Percentiles rank a stretch among this genome's conserved stretches.
Evolutionary conservation across 2,888 invertebrate species (phyloP).

Genomic region (Ormyrus nitidulus): DNA sequence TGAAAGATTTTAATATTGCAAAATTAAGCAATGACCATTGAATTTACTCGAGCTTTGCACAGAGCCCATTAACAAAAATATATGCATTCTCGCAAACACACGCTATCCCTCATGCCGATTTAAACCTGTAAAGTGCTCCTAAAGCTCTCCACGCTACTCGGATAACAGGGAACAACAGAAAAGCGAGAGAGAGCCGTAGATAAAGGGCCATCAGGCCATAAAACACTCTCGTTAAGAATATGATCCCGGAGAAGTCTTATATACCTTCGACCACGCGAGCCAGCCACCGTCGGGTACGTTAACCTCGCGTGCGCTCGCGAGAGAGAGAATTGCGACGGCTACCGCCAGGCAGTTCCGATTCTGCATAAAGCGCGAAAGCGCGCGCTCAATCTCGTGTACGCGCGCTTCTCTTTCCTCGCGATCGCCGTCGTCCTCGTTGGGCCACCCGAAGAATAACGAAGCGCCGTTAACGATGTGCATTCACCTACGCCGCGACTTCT

Average conservation of each 20-base stretch:
- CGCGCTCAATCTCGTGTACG: neutral
- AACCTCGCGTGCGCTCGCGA: constrained; percentile 21
- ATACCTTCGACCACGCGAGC: constrained; percentile 69
- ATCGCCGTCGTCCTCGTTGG: neutral
- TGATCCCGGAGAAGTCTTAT: constrained; percentile 69
- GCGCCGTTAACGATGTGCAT: constrained; percentile 48
- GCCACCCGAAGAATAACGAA: constrained; percentile 42
- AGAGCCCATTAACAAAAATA: neutral
- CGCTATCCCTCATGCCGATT: neutral
- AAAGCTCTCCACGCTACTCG: constrained; percentile 9
- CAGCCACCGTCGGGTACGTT: constrained; percentile 27
- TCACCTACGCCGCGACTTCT: constrained; percentile 35
- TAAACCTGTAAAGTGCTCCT: neutral
- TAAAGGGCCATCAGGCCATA: constrained; percentile 72
- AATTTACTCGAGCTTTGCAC: too few species aligned
- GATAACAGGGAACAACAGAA: constrained; percentile 10
- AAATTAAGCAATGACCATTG: too few species aligned
- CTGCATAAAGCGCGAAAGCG: constrained; percentile 10
- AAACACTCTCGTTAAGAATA: constrained; percentile 75
- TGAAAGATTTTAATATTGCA: too few species aligned
- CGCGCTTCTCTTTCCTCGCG: neutral
- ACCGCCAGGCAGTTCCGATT: constrained; percentile 29
- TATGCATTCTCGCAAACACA: neutral
- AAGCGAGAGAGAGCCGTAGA: constrained; percentile 66
- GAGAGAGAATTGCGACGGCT: constrained; percentile 24